Percentiles rank a stretch among this genome's conserved stretches.
Evolutionary conservation across 2,113 vertebrate species (phyloP).

Genomic region (Oryctolagus cuniculus): mOryCun1.1 NC_091452.1:3814001-3814500

Average conservation of each 20-base stretch:
- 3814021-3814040: background rate
- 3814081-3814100: background rate
- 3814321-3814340: background rate
- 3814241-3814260: background rate
- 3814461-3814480: too few species aligned
- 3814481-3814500: too few species aligned
- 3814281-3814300: background rate
- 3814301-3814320: too few species aligned
- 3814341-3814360: background rate
- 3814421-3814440: too few species aligned
- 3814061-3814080: background rate
- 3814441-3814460: too few species aligned
- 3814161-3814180: background rate
- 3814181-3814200: background rate
- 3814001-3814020: background rate
- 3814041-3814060: fast-evolving
- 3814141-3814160: too few species aligned
- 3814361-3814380: background rate
- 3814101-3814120: fast-evolving
- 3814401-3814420: too few species aligned
- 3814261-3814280: background rate
- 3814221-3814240: background rate
- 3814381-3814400: too few species aligned
- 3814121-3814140: background rate
- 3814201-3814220: background rate